A percentile compares a stretch with the other conserved stretches of the same genome.
phyloP scores from a whole-genome alignment of 1,140 invertebrate genomes.

The Aphis gossypii region DNA sequence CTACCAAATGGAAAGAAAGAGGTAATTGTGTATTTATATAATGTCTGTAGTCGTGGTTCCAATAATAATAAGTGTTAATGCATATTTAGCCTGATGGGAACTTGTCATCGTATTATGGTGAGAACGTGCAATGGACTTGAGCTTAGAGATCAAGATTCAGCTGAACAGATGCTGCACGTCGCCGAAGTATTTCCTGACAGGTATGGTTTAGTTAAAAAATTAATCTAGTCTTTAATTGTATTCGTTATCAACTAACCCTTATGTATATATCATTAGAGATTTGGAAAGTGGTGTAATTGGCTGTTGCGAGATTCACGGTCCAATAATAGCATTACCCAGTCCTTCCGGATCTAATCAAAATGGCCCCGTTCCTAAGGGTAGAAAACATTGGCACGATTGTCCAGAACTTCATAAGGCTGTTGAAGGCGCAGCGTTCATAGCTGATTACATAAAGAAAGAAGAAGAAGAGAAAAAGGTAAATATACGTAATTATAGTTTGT shows the following conservation, averaged over 20 bases:
- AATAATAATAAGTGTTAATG: neutral
- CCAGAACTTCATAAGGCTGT: conserved; percentile 92
- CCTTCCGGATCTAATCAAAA: neutral
- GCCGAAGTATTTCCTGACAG: conserved; percentile 34
- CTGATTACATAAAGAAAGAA: conserved; percentile 89
- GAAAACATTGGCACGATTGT: conserved; percentile 80
- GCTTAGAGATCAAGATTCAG: conserved; percentile 68
- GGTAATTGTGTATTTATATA: conserved; percentile 65
- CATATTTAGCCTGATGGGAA: conserved; percentile 61
- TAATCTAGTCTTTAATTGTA: neutral
- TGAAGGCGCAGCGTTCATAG: conserved; percentile 89
- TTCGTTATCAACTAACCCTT: neutral
- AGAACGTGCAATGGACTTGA: conserved; percentile 83
- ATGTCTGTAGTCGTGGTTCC: neutral
- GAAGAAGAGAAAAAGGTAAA: conserved; percentile 88
- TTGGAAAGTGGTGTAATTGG: conserved; percentile 68
- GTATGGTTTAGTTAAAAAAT: neutral
- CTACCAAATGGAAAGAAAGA: conserved; percentile 79
- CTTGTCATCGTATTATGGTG: conserved; percentile 73
- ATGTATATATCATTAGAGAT: conserved; percentile 65
- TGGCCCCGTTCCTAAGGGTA: conserved; percentile 58
- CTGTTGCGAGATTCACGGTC: conserved; percentile 72
- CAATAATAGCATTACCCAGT: conserved; percentile 63
- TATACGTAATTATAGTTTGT: neutral
- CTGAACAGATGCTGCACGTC: neutral